These are phyloP conservation scores for Poeciliopsis prolifica DNA, from an alignment of 2,113 vertebrate species.

Conservation along the genomic window DNA sequence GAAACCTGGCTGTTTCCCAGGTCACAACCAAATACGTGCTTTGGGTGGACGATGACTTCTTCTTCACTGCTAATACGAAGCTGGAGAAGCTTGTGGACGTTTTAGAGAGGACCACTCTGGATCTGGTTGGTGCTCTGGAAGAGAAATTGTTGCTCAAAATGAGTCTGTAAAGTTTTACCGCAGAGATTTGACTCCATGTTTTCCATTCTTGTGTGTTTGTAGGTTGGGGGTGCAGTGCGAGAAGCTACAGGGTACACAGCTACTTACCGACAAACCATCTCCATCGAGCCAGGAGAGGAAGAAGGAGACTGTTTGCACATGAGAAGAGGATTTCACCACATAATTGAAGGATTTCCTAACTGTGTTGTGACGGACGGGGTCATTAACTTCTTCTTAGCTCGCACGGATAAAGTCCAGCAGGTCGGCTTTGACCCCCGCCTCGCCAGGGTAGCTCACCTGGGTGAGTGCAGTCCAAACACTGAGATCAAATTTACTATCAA, in stretches of 20 bases:
- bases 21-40: constrained; percentile 91
- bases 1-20: constrained; percentile 90
- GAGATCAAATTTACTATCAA: background rate
- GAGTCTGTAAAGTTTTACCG: background rate
- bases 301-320: constrained; percentile 87
- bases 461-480: constrained; percentile 70
- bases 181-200: constrained; percentile 18
- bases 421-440: constrained; percentile 91
- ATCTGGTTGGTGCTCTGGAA: constrained; percentile 80
- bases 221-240: constrained; percentile 91
- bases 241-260: constrained; percentile 87
- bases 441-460: constrained; percentile 85
- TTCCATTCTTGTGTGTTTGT: constrained; percentile 20
- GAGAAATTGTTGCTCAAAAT: background rate
- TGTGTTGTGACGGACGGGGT: constrained; percentile 91
- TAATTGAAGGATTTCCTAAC: constrained; percentile 86
- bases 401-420: constrained; percentile 87
- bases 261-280: constrained; percentile 89
- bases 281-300: constrained; percentile 81
- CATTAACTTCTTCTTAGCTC: constrained; percentile 93
- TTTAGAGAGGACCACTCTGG: constrained; percentile 86
- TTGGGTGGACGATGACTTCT: constrained; percentile 93
- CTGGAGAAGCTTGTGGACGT: constrained; percentile 90
- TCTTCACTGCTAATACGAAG: constrained; percentile 87
- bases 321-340: constrained; percentile 85